Base-by-base conservation (phyloP, 2,797 vertebrate species). In the Enteromius argenteus region DNA sequence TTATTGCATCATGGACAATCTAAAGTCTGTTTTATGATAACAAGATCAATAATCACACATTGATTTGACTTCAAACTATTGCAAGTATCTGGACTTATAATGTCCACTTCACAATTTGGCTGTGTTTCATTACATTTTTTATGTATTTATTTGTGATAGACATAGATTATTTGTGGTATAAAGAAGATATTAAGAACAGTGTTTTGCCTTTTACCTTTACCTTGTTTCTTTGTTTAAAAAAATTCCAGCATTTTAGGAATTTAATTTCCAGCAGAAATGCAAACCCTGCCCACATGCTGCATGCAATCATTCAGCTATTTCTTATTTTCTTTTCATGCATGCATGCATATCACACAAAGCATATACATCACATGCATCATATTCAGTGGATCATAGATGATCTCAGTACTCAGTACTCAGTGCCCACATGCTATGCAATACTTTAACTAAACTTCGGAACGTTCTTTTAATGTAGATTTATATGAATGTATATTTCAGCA, bases 21-120 rank as follows among this genome's bases (percentile, higher is more conserved):
- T 27, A 46, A n/a, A 30, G 13, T 42, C n/a, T 10, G n/a, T 74
- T 60, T 42, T 49, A 73, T 66, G 11, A 46, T 15, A 13, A 11
- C 19, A 32, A 78, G 81, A 79, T 51, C 13, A 68, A 5, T 6
- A 62, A 14, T 37, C 0, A 73, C 9, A 86, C 88, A 60, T 4
- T 27, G 23, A 27, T 27, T 60, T 60, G 58, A 30, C 23, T 15
- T 62, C 2, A 62, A 60, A 60, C n/a, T 60, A 11, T 27, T 23
- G 56, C 10, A 14, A 30, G 5, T 0, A 3, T 30, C 6, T 62
- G 27, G 11, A 62, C 23, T 30, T 14, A 0, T 62, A 23, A 30
- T 30, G 10, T 51, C n/a, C n/a, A n/a, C n/a, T n/a, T n/a, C n/a
- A 58, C 21, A n/a, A 58, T 58, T 58, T 58, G 21, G 9, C 21